Conservation (phyloP, 2,888 invertebrate species). For the Rugalucina vietnamica region DNA sequence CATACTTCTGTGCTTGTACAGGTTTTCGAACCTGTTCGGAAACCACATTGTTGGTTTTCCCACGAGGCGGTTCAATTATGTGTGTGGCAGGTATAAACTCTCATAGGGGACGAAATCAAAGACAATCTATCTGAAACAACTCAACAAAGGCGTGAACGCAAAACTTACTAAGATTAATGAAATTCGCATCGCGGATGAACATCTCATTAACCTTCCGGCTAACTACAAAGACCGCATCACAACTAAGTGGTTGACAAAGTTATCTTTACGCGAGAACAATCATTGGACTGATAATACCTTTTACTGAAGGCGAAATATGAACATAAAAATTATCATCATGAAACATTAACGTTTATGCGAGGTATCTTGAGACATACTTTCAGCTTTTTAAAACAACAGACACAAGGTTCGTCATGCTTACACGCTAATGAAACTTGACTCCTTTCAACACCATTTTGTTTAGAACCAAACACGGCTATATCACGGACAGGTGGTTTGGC, state of each 20-base stretch:
- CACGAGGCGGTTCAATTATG: too few species aligned
- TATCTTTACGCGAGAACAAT: slow-evolving; percentile 53
- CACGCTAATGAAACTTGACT: too few species aligned
- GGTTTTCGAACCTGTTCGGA: too few species aligned
- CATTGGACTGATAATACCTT: slow-evolving; percentile 31
- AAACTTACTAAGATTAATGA: slow-evolving; percentile 11
- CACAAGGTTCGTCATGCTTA: too few species aligned
- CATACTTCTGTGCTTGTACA: too few species aligned
- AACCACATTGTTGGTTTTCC: too few species aligned
- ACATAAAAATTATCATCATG: slow-evolving; percentile 21
- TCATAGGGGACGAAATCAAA: neutral
- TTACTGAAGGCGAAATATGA: slow-evolving; percentile 33
- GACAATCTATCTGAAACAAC: neutral
- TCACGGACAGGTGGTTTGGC: too few species aligned
- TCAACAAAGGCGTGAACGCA: slow-evolving; percentile 7
- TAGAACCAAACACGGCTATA: too few species aligned
- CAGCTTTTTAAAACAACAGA: neutral
- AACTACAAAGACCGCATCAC: slow-evolving; percentile 26
- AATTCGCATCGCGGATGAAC: slow-evolving; percentile 3
- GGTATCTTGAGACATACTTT: neutral
- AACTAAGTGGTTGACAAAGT: slow-evolving; percentile 34
- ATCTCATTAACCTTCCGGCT: slow-evolving; percentile 16
- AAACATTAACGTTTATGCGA: neutral
- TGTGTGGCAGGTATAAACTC: neutral
- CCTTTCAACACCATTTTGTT: too few species aligned